Base-by-base conservation (phyloP, 2,797 vertebrate genomes). In the Aplochiton taeniatus region DNA sequence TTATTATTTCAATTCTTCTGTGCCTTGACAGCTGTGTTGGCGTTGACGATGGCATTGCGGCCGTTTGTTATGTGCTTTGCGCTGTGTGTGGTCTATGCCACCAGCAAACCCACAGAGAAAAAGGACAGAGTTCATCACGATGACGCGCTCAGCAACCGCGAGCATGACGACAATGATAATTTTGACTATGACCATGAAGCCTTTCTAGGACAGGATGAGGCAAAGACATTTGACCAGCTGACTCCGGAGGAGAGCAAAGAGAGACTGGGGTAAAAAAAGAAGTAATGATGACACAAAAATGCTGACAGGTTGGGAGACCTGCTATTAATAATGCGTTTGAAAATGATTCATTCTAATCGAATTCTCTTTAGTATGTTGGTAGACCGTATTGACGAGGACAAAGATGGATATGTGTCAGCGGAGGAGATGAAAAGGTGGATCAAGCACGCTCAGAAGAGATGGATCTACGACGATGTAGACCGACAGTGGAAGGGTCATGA, bases 181-280 rank as follows among this genome's bases (percentile, higher is more conserved):
- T 99, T 98, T 61, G 96, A 99, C 77, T 99, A 98, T n/a, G 96
- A 99, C 87, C 97, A 99, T 0, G 97, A 99, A 48, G 97, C 97
- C 10, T 99, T 98, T 81, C 89, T 99, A 45, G 97, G 97, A 8
- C 94, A 96, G 0, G 96, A 98, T 0, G 96, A 98, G 63, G 95
- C 97, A 60, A 99, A 98, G 81, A 96, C 93, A 4, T 99, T 98
- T 0, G 97, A 98, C 52, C 97, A 99, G 85, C 93, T 99, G 48
- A 98, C 96, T 0, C 95, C 97, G 0, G 97, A 99, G 78, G 97
- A 99, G 83, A 99, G 97, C 95, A 98, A 98, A 71, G 96, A 97
- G 80, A 92, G 96, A 59, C 63, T 80, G 0, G 80, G 80, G 80
- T 83, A 79, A 51, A 19, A 31, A 41, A 81, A 45, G 18, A 81